phyloP scores from a whole-genome alignment of 2,797 vertebrate genomes.

The Crenuchus spilurus region DNA sequence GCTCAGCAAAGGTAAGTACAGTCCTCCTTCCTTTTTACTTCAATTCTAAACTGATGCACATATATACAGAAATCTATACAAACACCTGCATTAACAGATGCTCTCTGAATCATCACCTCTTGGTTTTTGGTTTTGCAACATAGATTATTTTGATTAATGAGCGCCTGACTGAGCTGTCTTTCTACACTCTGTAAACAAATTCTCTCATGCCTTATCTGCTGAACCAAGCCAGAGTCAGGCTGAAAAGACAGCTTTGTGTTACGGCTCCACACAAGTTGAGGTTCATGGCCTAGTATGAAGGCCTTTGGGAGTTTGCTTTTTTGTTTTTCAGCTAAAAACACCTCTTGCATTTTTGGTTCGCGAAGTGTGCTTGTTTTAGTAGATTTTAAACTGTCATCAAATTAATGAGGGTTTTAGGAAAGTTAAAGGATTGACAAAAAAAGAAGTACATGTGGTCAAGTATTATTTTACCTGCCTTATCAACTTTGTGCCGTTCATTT shows the following conservation, averaged over 20 bases:
- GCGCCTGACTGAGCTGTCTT: conserved; percentile 11
- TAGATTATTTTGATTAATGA: conserved; percentile 18
- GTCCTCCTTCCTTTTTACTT: conserved; percentile 1
- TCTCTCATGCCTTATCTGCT: conserved; percentile 45
- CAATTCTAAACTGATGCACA: no score
- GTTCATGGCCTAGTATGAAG: conserved; percentile 7
- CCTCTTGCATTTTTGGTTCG: background rate
- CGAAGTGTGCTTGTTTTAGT: background rate
- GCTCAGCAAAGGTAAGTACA: conserved; percentile 46
- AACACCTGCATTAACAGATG: background rate
- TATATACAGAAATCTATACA: background rate
- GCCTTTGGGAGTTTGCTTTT: conserved; percentile 1
- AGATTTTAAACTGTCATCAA: background rate
- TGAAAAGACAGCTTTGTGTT: conserved; percentile 49
- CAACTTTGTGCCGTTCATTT: no score
- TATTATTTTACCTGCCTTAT: no score
- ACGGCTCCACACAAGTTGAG: conserved; percentile 33
- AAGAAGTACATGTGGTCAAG: no score
- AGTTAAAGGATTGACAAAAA: no score
- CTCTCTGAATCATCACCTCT: background rate
- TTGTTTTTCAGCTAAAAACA: background rate
- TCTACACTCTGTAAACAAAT: conserved; percentile 49
- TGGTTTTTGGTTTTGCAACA: background rate
- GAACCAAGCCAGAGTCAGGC: conserved; percentile 18
- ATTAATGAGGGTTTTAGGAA: background rate